phyloP scores from a whole-genome alignment of 1,140 invertebrate species.

The Kradibia gibbosae region DNA sequence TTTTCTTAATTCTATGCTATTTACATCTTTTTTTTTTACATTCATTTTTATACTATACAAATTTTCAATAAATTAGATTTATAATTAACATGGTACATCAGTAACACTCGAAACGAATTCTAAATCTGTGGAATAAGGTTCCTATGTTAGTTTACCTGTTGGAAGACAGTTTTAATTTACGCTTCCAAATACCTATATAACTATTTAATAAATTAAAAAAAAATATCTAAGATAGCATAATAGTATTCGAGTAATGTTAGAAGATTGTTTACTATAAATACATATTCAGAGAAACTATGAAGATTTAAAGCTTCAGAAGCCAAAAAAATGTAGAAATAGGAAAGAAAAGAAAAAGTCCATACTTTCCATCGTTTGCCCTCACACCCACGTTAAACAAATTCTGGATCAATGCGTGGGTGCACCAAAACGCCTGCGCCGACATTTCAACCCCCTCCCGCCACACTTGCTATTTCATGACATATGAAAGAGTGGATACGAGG shows the following conservation, averaged over 20 bases:
- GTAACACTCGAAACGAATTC: background rate
- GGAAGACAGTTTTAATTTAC: no score
- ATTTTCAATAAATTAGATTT: background rate
- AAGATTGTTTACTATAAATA: background rate
- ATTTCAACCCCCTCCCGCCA: slow-evolving; percentile 33
- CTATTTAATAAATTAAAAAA: no score
- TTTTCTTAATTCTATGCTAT: background rate
- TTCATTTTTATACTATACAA: background rate
- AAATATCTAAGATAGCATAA: no score
- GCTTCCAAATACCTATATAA: no score
- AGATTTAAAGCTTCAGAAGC: background rate
- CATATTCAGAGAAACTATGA: background rate
- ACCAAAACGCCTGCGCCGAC: slow-evolving; percentile 69
- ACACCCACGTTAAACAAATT: slow-evolving; percentile 57
- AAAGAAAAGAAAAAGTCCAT: background rate
- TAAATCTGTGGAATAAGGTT: background rate
- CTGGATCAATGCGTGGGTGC: slow-evolving; percentile 70
- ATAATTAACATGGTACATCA: background rate
- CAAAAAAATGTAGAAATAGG: background rate
- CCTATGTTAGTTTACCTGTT: background rate
- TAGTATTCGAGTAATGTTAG: background rate
- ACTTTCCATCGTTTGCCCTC: background rate
- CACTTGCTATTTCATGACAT: no score
- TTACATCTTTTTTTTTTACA: background rate
- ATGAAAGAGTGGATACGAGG: background rate